Conservation (phyloP, 2,888 invertebrate species). For the Habroteleia sp. region DNA sequence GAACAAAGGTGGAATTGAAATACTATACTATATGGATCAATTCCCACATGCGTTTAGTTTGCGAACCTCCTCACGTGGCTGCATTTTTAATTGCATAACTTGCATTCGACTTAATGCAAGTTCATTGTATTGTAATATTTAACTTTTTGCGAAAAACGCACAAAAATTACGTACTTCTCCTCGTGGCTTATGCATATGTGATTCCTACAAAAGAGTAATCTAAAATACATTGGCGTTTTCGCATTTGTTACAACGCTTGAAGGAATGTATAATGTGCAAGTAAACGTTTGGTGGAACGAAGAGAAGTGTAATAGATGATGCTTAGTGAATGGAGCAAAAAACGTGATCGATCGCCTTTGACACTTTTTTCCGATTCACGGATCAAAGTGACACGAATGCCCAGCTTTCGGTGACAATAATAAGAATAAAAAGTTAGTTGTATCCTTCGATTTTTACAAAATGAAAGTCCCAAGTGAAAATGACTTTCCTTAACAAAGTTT, state of each 20-base stretch:
- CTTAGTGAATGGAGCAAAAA: slow-evolving; percentile 8
- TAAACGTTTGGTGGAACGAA: neutral
- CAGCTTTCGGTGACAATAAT: slow-evolving; percentile 25
- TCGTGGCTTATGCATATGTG: neutral
- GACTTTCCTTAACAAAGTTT: slow-evolving; percentile 11
- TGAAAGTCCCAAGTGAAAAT: slow-evolving; percentile 33
- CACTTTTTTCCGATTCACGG: slow-evolving; percentile 32
- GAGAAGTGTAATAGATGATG: slow-evolving; percentile 23
- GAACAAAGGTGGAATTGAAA: slow-evolving; percentile 56
- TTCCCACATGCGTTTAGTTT: slow-evolving; percentile 52
- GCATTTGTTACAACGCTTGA: slow-evolving; percentile 12
- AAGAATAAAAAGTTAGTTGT: slow-evolving; percentile 22
- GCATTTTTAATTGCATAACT: slow-evolving; percentile 60
- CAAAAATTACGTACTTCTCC: slow-evolving; percentile 16
- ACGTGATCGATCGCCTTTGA: slow-evolving; percentile 38
- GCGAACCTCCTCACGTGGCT: slow-evolving; percentile 40
- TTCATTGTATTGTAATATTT: slow-evolving; percentile 57
- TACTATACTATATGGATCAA: slow-evolving; percentile 56
- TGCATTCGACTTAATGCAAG: slow-evolving; percentile 35
- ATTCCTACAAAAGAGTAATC: slow-evolving; percentile 11
- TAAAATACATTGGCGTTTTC: slow-evolving; percentile 17
- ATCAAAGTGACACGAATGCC: slow-evolving; percentile 26
- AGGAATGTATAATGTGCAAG: neutral
- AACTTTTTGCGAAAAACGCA: slow-evolving; percentile 30
- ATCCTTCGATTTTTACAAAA: slow-evolving; percentile 26